Conservation (phyloP, 2,797 vertebrate species). For the Sparidentex hasta region DNA sequence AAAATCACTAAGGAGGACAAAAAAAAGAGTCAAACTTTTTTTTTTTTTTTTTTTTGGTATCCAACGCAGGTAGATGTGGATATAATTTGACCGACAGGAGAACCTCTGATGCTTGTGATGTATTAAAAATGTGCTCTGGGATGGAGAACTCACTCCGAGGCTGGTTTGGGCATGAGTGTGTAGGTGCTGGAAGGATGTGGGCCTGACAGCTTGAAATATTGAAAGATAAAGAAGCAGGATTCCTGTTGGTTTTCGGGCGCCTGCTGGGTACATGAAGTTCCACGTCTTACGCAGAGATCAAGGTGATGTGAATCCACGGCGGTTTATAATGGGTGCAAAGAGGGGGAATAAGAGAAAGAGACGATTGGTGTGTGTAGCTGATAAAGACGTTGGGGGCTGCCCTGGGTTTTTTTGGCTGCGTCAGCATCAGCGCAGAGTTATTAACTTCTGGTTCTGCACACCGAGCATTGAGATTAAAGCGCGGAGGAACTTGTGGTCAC, state of each 20-base stretch:
- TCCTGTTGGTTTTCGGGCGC: conserved; percentile 22
- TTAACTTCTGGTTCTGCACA: conserved; percentile 20
- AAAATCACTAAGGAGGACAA: conserved; percentile 48
- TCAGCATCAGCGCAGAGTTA: conserved; percentile 30
- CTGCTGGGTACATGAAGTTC: conserved; percentile 15
- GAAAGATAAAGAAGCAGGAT: conserved; percentile 42
- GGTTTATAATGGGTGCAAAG: conserved; percentile 32
- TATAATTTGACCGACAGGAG: conserved; percentile 28
- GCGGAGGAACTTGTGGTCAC: conserved; percentile 6
- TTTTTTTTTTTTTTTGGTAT: conserved; percentile 6
- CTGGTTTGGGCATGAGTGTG: conserved; percentile 5
- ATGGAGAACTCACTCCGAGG: neutral
- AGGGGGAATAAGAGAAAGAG: conserved; percentile 11
- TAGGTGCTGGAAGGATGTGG: conserved; percentile 1
- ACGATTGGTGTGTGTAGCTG: neutral
- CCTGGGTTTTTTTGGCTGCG: conserved; percentile 36
- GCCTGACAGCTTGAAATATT: conserved; percentile 22
- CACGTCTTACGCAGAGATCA: conserved; percentile 38
- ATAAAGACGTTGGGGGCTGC: conserved; percentile 1
- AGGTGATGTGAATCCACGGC: conserved; percentile 23
- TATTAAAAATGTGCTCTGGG: conserved; percentile 43
- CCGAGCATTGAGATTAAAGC: neutral
- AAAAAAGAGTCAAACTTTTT: conserved; percentile 23
- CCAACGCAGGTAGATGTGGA: conserved; percentile 26
- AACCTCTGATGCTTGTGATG: conserved; percentile 38